Conservation (phyloP, 23 tunicate species). For the Clavelina lepadiformis region DNA sequence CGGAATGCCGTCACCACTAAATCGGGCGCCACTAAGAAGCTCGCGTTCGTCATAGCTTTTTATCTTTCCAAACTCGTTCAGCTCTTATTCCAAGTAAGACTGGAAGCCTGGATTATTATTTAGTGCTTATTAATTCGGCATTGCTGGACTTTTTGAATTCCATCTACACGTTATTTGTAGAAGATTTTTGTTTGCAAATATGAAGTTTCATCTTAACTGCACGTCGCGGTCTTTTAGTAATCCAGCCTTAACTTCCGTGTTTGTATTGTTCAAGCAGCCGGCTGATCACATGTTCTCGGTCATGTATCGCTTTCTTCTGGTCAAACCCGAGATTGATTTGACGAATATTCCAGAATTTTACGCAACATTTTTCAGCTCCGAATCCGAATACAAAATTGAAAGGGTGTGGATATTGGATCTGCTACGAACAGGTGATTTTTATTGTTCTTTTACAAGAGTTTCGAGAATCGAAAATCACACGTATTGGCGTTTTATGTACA, state of each 20-base stretch:
- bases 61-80: slow-evolving; percentile 25
- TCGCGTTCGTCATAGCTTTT: slow-evolving; percentile 31
- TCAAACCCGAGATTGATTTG: slow-evolving; percentile 51
- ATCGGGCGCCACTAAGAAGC: slow-evolving; percentile 9
- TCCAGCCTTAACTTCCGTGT: no score
- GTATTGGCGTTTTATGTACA: neutral
- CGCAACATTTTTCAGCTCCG: slow-evolving; percentile 53
- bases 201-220: no score
- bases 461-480: neutral
- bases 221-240: no score
- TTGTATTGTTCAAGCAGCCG: no score
- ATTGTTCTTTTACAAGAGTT: no score
- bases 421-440: slow-evolving; percentile 7
- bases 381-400: slow-evolving; percentile 56
- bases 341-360: slow-evolving; percentile 53
- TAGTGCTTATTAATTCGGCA: no score
- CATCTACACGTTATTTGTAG: no score
- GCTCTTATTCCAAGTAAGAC: slow-evolving; percentile 18
- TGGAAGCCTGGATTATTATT: no score
- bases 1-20: slow-evolving; percentile 24
- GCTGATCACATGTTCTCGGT: slow-evolving; percentile 48
- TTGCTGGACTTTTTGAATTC: no score
- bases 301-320: slow-evolving; percentile 50
- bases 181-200: no score
- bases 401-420: slow-evolving; percentile 49